phyloP scores from a whole-genome alignment of 2,797 vertebrate genomes.

The Lepus oiostolus region DNA sequence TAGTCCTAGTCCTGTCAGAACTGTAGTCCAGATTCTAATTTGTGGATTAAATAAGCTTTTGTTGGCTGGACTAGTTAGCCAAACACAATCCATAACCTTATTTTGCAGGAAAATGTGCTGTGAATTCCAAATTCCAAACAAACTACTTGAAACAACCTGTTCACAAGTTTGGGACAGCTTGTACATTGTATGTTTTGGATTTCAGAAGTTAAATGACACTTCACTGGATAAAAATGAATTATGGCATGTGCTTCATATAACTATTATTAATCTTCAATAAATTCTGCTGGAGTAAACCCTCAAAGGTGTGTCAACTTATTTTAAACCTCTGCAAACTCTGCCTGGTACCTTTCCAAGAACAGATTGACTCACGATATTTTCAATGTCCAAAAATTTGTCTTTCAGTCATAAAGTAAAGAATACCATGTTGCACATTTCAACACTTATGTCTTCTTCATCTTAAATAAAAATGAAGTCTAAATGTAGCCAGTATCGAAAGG shows the following conservation, averaged over 20 bases:
- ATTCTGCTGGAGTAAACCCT: slow-evolving; percentile 52
- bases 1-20: neutral
- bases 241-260: slow-evolving; percentile 66
- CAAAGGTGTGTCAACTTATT: slow-evolving; percentile 76
- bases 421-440: slow-evolving; percentile 80
- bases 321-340: slow-evolving; percentile 73
- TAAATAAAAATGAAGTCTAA: slow-evolving; percentile 78
- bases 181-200: slow-evolving; percentile 71
- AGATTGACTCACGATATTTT: slow-evolving; percentile 81
- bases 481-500: slow-evolving; percentile 68
- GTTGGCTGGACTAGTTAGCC: neutral
- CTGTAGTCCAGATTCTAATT: neutral
- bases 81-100: slow-evolving; percentile 66
- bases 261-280: slow-evolving; percentile 80
- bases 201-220: slow-evolving; percentile 77
- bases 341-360: slow-evolving; percentile 79
- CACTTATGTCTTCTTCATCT: slow-evolving; percentile 71
- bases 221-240: slow-evolving; percentile 74
- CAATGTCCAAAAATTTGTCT: slow-evolving; percentile 78
- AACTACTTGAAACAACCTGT: slow-evolving; percentile 81
- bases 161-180: slow-evolving; percentile 80
- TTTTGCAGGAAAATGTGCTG: slow-evolving; percentile 77
- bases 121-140: slow-evolving; percentile 75
- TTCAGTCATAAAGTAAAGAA: slow-evolving; percentile 78
- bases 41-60: slow-evolving; percentile 56